Evolutionary conservation across 2,888 invertebrate genomes (phyloP), one percentile per base, ranked within the genome.

Genomic region (Microplitis deprimator): DNA sequence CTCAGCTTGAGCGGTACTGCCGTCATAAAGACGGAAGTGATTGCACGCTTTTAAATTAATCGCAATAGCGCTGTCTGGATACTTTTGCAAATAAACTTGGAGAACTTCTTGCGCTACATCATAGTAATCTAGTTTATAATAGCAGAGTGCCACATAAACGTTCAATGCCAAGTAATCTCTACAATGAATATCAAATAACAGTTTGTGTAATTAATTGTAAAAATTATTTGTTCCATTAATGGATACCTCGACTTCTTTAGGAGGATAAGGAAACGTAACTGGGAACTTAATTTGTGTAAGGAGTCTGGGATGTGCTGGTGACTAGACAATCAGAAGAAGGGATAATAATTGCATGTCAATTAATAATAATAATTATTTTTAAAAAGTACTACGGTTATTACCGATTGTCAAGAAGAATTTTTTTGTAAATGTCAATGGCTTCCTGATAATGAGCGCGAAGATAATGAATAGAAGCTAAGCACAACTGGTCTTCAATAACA

Each of bases 61-160:
- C 0, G 98, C 99, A 78, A 98, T 96, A 0, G 97, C 97, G 80
- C 98, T 98, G 84, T 98, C 97, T 3, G 97, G 95, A 90, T 95
- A 95, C 87, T 96, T 95, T 79, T 96, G 95, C 73, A 99, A 91
- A 90, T 99, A 99, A 29, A 97, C 94, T 29, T 96, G 96, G 13
- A 98, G 91, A n/a, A 98, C 97, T 91, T 98, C 98, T 90, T 98
- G 98, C 0, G 98, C 98, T 68, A 98, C 98, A 90, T 99, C 99
- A 88, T 98, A 99, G 89, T 98, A 99, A 90, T 99, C 99, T 85
- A 99, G 91, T 90, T 99, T 99, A 91, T 99, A 99, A 90, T 99
- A 99, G 88, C 99, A 99, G 16, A 99, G 91, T 0, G 98, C 99
- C 77, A 99, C 95, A 89, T 99, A 99, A 4, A 99, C 97, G 90